Evolutionary conservation across 37 sponge, comb jelly and placozoan species (phyloP).

Genomic region (Axinella damicornis): DNA sequence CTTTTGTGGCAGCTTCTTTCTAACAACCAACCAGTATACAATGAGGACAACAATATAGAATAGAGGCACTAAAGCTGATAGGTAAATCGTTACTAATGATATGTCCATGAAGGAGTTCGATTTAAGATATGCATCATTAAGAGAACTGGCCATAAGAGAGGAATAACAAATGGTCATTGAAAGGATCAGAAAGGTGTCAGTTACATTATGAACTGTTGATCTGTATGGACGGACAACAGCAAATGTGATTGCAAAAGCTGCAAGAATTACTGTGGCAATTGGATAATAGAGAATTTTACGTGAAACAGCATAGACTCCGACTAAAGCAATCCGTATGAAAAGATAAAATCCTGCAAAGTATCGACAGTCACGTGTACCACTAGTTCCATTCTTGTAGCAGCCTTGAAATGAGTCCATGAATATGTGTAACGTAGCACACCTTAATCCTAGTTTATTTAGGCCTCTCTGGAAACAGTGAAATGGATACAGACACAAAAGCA

Average conservation of each 20-base stretch:
- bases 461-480: not conserved
- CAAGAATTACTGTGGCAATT: not conserved
- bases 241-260: not conserved
- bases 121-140: not conserved
- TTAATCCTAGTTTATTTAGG: not conserved
- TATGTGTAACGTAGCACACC: not conserved
- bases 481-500: slow-evolving; percentile 15
- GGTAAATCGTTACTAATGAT: no score
- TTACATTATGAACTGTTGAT: no score
- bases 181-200: not conserved
- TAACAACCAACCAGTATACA: no score
- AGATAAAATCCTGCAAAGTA: slow-evolving; percentile 11
- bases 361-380: not conserved
- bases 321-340: not conserved
- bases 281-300: not conserved
- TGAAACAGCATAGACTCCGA: slow-evolving; percentile 23
- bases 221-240: not conserved
- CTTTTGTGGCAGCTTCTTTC: no score
- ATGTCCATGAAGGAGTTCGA: no score
- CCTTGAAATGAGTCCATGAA: slow-evolving; percentile 12
- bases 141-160: not conserved
- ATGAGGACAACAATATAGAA: no score
- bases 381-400: not conserved
- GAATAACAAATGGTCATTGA: no score
- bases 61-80: no score